These are phyloP conservation scores for Augochlorella aurata DNA, from an alignment of 2,888 invertebrate genomes.

Conservation along the genomic window DNA sequence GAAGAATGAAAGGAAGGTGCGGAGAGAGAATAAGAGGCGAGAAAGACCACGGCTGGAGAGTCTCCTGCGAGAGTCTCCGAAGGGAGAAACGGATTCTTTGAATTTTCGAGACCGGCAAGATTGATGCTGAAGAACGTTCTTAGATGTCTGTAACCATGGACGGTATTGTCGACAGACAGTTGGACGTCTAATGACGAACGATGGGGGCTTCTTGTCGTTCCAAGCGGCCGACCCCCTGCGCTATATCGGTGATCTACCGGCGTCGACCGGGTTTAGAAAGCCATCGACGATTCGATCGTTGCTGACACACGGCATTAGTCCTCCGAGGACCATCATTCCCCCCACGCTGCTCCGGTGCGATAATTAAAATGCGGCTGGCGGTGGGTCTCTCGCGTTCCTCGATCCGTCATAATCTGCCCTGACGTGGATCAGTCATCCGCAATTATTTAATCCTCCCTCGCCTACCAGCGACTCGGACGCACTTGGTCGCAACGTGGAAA, in stretches of 20 bases:
- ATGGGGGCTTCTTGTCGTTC: constrained; percentile 38
- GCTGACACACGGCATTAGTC: constrained; percentile 48
- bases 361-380: constrained; percentile 11
- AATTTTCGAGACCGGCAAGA: constrained; percentile 71
- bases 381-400: background rate
- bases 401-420: background rate
- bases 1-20: constrained; percentile 36
- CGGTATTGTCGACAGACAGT: constrained; percentile 60
- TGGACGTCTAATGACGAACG: constrained; percentile 61
- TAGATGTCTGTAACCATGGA: constrained; percentile 59
- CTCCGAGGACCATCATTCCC: background rate
- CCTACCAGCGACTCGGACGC: too few species aligned
- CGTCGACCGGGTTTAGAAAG: constrained; percentile 24
- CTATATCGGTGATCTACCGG: constrained; percentile 50
- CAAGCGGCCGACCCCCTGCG: constrained; percentile 43
- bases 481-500: too few species aligned
- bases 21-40: constrained; percentile 60
- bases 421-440: background rate
- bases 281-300: constrained; percentile 36
- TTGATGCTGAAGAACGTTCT: constrained; percentile 64
- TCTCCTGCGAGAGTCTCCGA: constrained; percentile 37
- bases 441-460: too few species aligned
- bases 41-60: constrained; percentile 41
- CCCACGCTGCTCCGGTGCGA: background rate
- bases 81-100: constrained; percentile 70